Evolutionary conservation across 2,797 vertebrate species (phyloP).

Genomic region (Pampus argenteus): DNA sequence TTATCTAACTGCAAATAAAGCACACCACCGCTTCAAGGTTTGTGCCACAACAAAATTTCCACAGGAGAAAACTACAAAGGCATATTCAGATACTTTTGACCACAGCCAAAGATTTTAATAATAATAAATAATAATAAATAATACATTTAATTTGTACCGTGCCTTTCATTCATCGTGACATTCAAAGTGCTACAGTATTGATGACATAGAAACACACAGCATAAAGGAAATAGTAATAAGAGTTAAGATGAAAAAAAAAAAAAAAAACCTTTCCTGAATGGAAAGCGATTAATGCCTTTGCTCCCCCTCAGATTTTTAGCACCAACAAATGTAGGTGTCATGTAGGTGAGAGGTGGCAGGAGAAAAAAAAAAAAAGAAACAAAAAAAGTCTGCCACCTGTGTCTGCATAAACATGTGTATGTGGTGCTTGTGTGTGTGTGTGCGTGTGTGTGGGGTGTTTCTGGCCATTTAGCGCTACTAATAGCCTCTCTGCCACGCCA

Average conservation of each 20-base stretch:
- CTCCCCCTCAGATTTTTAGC: too few species aligned
- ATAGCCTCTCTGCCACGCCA: conserved; percentile 76
- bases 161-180: too few species aligned
- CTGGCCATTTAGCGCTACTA: conserved; percentile 80
- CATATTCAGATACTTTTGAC: conserved; percentile 47
- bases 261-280: neutral
- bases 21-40: conserved; percentile 71
- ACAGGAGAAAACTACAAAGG: conserved; percentile 50
- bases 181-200: too few species aligned
- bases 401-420: conserved; percentile 8
- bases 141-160: too few species aligned
- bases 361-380: too few species aligned
- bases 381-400: too few species aligned
- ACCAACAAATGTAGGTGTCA: conserved; percentile 10
- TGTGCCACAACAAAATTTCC: conserved; percentile 53
- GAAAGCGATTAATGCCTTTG: too few species aligned
- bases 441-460: conserved; percentile 53
- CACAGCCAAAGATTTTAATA: too few species aligned
- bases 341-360: conserved; percentile 19
- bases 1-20: conserved; percentile 70
- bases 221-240: too few species aligned
- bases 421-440: conserved; percentile 26
- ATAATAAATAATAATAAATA: too few species aligned
- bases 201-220: too few species aligned
- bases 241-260: too few species aligned